Percentiles rank a stretch among this genome's conserved stretches.
phyloP scores from a whole-genome alignment of 2,797 vertebrate species.

The Syngnathus acus region DNA sequence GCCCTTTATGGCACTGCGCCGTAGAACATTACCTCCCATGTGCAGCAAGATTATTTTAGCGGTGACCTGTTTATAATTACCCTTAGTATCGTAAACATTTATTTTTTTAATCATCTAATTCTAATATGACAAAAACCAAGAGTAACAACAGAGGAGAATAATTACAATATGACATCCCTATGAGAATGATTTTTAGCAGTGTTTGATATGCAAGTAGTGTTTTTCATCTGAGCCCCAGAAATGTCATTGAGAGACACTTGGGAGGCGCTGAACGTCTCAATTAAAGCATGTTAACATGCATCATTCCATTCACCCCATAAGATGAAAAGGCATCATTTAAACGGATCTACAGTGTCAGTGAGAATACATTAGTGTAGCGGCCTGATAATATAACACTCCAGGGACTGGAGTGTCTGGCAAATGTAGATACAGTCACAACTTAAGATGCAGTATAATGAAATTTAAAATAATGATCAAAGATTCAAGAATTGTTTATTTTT shows the following conservation, averaged over 20 bases:
- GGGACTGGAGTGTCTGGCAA: slow-evolving; percentile 19
- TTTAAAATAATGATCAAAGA: slow-evolving; percentile 1
- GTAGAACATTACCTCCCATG: not conserved
- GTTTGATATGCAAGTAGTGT: slow-evolving; percentile 70
- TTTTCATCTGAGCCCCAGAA: slow-evolving; percentile 46
- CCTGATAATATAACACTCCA: slow-evolving; percentile 43
- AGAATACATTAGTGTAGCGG: slow-evolving; percentile 48
- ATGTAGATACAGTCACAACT: slow-evolving; percentile 19
- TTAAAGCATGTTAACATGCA: slow-evolving; percentile 52
- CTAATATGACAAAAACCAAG: slow-evolving; percentile 30
- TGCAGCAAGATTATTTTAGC: not conserved
- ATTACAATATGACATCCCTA: slow-evolving; percentile 27
- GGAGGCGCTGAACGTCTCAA: slow-evolving; percentile 60
- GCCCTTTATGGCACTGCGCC: slow-evolving; percentile 6
- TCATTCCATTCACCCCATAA: slow-evolving; percentile 53
- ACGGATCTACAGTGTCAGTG: slow-evolving; percentile 57
- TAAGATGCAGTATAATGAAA: not conserved
- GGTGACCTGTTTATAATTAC: not conserved
- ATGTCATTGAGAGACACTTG: slow-evolving; percentile 51
- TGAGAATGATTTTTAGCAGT: slow-evolving; percentile 35
- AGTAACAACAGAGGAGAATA: slow-evolving; percentile 43
- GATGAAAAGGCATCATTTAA: slow-evolving; percentile 61
- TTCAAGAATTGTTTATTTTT: not conserved
- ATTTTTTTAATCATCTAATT: slow-evolving; percentile 51
- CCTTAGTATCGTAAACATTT: slow-evolving; percentile 10